Conservation (phyloP, 2,888 invertebrate species). For the Stenolophus ochropezus region DNA sequence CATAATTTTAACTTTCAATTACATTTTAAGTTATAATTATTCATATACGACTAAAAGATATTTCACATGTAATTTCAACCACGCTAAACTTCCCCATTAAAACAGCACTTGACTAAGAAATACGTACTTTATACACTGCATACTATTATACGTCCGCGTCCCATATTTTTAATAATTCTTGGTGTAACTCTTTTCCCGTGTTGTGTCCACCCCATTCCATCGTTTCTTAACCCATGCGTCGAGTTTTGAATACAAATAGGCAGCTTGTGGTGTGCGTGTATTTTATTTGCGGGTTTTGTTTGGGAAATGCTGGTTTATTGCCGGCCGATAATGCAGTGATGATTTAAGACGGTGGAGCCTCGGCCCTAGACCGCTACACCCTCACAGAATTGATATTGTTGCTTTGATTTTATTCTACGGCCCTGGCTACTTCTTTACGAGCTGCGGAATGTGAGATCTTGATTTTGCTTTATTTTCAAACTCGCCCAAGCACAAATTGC, state of each 20-base stretch:
- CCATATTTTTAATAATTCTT: neutral
- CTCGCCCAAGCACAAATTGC: neutral
- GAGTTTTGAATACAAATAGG: constrained; percentile 54
- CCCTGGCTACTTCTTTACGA: neutral
- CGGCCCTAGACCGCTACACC: no score
- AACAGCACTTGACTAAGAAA: no score
- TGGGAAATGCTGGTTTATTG: constrained; percentile 56
- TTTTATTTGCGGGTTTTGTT: constrained; percentile 53
- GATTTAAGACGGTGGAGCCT: constrained; percentile 53
- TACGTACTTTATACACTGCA: no score
- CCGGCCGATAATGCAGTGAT: constrained; percentile 52
- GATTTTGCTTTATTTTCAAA: neutral
- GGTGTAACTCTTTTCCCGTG: neutral
- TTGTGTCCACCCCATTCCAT: neutral
- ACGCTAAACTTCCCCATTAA: no score
- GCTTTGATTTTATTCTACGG: constrained; percentile 25
- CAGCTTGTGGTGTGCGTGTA: constrained; percentile 10
- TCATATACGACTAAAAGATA: no score
- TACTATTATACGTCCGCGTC: no score
- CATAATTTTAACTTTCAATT: no score
- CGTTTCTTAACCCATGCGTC: neutral
- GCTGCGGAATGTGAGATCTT: neutral
- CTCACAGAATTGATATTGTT: constrained; percentile 35
- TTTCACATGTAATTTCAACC: no score
- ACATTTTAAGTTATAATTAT: no score